Base-by-base conservation (phyloP, 2,113 vertebrate species). In the Micronisus gabar region DNA sequence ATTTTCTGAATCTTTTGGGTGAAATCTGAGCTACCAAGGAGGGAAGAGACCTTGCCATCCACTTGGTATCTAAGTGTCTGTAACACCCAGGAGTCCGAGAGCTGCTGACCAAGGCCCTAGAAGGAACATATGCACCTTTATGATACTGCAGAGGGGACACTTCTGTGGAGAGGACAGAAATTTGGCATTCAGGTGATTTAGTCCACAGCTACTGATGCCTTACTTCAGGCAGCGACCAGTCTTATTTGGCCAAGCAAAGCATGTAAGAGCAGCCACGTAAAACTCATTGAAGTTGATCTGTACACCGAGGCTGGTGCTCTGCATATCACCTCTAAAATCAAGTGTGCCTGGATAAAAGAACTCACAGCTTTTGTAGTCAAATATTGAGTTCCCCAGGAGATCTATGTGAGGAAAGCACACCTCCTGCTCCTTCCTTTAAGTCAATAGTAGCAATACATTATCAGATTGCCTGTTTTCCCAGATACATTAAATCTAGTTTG, bases 401-500 rank as follows among this genome's bases (percentile, higher is more conserved):
- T 81, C 55, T 78, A 23, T 88, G n/a, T 16, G 73, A 86, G 73
- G 21, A 48, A 5, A 84, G 61, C 72, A 71, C 0, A 1, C 36
- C 32, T 95, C 48, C 83, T 65, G 55, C 86, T 86, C 72, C 56
- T 86, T 90, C 81, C 88, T 93, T 68, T 66, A 95, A 97, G 88
- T 95, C 94, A 91, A 85, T 48, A 94, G 86, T 17, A 79, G 48
- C 91, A 92, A 81, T 65, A 78, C 48, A 45, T 97, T 96, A 95
- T 91, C 95, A 84, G 88, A 92, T 89, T 68, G 86, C 30, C 95
- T 94, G 13, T 71, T 92, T 96, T 94, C 86, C 91, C 83, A 84
- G 88, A 74, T 90, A 91, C 36, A 56, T 86, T 95, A 74, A 86
- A 88, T 89, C 68, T 71, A 79, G 65, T 36, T 59, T 85, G 81